Conservation (phyloP, 2,888 invertebrate genomes). For the Nineta flava region DNA sequence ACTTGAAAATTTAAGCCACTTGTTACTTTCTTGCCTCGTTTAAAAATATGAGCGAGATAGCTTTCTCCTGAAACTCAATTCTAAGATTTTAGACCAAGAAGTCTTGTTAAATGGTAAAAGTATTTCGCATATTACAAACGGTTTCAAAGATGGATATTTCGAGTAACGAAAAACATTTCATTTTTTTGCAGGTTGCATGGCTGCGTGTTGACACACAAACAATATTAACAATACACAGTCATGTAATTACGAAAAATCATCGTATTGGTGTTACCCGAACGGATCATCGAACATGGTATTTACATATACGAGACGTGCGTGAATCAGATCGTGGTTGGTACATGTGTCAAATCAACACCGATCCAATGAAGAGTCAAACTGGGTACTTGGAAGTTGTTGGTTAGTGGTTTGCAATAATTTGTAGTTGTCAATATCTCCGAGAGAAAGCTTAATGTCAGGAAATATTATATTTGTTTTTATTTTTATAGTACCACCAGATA, state of each 20-base stretch:
- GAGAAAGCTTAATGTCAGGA: not conserved
- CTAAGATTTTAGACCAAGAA: too few relatives aligned
- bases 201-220: conserved; percentile 80
- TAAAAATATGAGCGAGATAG: too few relatives aligned
- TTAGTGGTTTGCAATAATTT: conserved; percentile 24
- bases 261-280: conserved; percentile 65
- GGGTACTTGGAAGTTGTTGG: conserved; percentile 50
- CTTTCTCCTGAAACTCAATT: too few relatives aligned
- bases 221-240: conserved; percentile 72
- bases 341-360: conserved; percentile 63
- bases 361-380: conserved; percentile 58
- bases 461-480: conserved; percentile 7
- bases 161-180: conserved; percentile 3
- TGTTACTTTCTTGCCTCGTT: too few relatives aligned
- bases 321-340: conserved; percentile 70
- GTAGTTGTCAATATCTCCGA: not conserved
- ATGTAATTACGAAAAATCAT: conserved; percentile 83
- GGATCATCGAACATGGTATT: conserved; percentile 65
- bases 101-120: too few relatives aligned
- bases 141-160: too few relatives aligned
- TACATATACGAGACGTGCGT: conserved; percentile 64
- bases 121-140: too few relatives aligned
- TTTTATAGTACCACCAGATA: conserved; percentile 68
- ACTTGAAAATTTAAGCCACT: too few relatives aligned
- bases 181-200: conserved; percentile 64